Percentiles rank a stretch among this genome's conserved stretches.
Evolutionary conservation across 2,113 vertebrate species (phyloP).

Genomic region (Embiotoca jacksoni): DNA sequence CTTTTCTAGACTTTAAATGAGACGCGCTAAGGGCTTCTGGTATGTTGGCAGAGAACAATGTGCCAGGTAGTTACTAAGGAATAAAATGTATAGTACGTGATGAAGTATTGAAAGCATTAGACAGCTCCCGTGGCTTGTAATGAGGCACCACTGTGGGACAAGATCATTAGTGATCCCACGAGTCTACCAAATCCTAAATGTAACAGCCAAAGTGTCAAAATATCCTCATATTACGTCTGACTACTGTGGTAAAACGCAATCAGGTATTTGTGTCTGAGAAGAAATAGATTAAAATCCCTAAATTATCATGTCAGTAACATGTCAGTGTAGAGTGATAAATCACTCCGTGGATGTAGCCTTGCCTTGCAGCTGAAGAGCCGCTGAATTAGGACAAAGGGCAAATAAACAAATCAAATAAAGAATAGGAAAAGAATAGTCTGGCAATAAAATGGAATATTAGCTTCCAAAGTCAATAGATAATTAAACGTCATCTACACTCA

Average conservation of each 20-base stretch:
- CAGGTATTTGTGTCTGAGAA: conserved; percentile 10
- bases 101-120: neutral
- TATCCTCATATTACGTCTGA: neutral
- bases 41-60: conserved; percentile 6
- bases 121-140: conserved; percentile 1
- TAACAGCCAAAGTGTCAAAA: conserved; percentile 12
- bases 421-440: neutral
- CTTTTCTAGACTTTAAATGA: conserved; percentile 29
- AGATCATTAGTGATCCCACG: conserved; percentile 13
- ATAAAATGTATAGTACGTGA: neutral
- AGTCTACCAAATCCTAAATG: neutral
- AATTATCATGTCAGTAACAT: conserved; percentile 18
- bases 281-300: conserved; percentile 14
- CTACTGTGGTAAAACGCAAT: conserved; percentile 8
- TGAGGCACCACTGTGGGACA: conserved; percentile 5
- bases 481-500: neutral
- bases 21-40: neutral
- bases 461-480: conserved; percentile 36
- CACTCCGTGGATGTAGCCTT: neutral
- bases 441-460: neutral
- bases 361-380: conserved; percentile 5
- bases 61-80: conserved; percentile 19
- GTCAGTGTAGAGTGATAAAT: conserved; percentile 19
- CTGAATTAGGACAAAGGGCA: conserved; percentile 5
- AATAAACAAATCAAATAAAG: neutral